These are phyloP conservation scores for Taurulus bubalis DNA, from an alignment of 2,113 vertebrate species.

Conservation along the genomic window DNA sequence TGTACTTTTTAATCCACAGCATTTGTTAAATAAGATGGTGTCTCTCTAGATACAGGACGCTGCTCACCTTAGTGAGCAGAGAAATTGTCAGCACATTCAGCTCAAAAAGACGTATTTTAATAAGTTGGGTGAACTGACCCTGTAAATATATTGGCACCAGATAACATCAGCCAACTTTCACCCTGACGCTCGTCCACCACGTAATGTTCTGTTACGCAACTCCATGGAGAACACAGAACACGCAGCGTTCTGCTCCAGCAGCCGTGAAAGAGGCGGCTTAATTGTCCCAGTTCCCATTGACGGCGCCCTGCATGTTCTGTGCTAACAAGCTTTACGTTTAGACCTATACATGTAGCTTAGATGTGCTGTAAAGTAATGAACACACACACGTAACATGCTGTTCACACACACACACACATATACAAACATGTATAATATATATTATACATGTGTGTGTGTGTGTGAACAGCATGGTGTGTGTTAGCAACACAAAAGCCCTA, in stretches of 20 bases:
- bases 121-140: not conserved
- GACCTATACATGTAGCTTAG: not conserved
- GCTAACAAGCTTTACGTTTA: not conserved
- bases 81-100: not conserved
- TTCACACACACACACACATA: not conserved
- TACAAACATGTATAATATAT: too few relatives aligned
- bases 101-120: not conserved
- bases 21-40: too few relatives aligned
- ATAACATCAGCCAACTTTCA: not conserved
- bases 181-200: not conserved
- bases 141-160: not conserved
- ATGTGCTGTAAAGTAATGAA: not conserved
- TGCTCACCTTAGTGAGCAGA: not conserved
- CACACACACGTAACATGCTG: too few relatives aligned
- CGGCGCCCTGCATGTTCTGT: not conserved
- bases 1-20: too few relatives aligned
- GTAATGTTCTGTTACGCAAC: constrained; percentile 17
- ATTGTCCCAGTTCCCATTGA: constrained; percentile 27
- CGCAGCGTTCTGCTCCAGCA: not conserved
- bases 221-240: not conserved
- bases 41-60: too few relatives aligned
- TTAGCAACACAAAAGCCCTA: too few relatives aligned
- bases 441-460: too few relatives aligned
- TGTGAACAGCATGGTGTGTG: too few relatives aligned
- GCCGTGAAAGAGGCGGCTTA: not conserved